Base-by-base conservation (phyloP, 2,113 vertebrate species). In the Setophaga kirtlandii region DNA sequence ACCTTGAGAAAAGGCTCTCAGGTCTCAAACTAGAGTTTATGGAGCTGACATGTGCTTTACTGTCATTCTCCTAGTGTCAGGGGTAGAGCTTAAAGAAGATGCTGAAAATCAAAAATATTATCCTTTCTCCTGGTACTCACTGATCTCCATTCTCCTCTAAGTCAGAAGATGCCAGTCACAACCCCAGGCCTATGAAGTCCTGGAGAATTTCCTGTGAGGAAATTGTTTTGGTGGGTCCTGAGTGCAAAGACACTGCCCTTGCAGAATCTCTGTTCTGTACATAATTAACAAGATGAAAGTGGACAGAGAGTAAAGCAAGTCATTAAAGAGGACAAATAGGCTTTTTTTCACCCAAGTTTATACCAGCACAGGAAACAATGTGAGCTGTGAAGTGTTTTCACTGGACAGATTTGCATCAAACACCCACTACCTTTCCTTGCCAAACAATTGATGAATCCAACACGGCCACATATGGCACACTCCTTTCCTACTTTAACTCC, bases 401-500 rank as follows among this genome's bases (percentile, higher is more conserved):
- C n/a, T 70, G 87, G 81, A 79, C 8, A 62, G 67, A 70, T 83
- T 75, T 94, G 94, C 96, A 96, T 82, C 11, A 28, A 94, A 95
- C 87, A 96, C 80, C 89, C 91, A 71, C 85, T 88, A 52, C 46
- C 33, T 56, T 89, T 82, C 31, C 49, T 67, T 63, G 70, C 52
- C 60, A 70, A 94, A 71, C 56, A 62, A 33, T 94, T 84, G 94
- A 94, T 69, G 80, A 92, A 96, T 93, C 91, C 82, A 95, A 89
- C 80, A 50, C 1, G 1, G 78, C 62, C 84, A 86, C 88, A 82
- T 74, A 79, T 46, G 81, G 71, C 75, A 93, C 85, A 86, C 83
- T 92, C 87, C 94, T 97, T 85, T 69, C 30, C 93, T 94, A 95
- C 96, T 95, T 97, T 96, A 95, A 96, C 91, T 97, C 95, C 90